Percentiles rank a stretch among this genome's conserved stretches.
These are phyloP conservation scores for Grapholita molesta DNA, from an alignment of 1,140 invertebrate species.

Conservation along the genomic window DNA sequence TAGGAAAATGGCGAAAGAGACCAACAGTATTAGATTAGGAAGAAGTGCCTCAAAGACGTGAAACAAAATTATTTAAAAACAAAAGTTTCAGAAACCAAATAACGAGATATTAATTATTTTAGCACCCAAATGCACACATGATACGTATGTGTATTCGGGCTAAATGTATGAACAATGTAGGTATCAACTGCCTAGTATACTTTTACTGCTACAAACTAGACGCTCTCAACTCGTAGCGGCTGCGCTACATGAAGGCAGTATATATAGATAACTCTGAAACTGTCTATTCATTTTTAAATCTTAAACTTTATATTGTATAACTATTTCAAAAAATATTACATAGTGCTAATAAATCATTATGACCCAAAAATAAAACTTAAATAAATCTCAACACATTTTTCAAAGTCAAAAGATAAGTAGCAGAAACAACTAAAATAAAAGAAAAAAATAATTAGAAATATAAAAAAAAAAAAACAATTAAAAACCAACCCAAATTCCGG, in stretches of 20 bases:
- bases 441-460: constrained; percentile 22
- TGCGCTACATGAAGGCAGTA: background rate
- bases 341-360: background rate
- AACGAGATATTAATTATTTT: too few relatives aligned
- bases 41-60: too few relatives aligned
- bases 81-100: too few relatives aligned
- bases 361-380: background rate
- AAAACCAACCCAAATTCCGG: constrained; percentile 67
- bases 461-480: constrained; percentile 44
- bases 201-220: background rate
- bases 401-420: too few relatives aligned
- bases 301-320: background rate
- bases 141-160: too few relatives aligned
- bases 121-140: too few relatives aligned
- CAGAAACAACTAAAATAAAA: background rate
- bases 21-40: too few relatives aligned
- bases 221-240: background rate
- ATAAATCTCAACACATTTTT: background rate
- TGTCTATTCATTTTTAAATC: background rate
- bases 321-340: background rate
- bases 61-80: too few relatives aligned
- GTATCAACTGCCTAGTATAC: background rate
- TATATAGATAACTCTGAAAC: background rate
- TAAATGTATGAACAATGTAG: too few relatives aligned
- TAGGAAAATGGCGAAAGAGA: too few relatives aligned